These are phyloP conservation scores for Orthosia gracilis DNA, from an alignment of 2,888 invertebrate genomes.

Conservation along the genomic window DNA sequence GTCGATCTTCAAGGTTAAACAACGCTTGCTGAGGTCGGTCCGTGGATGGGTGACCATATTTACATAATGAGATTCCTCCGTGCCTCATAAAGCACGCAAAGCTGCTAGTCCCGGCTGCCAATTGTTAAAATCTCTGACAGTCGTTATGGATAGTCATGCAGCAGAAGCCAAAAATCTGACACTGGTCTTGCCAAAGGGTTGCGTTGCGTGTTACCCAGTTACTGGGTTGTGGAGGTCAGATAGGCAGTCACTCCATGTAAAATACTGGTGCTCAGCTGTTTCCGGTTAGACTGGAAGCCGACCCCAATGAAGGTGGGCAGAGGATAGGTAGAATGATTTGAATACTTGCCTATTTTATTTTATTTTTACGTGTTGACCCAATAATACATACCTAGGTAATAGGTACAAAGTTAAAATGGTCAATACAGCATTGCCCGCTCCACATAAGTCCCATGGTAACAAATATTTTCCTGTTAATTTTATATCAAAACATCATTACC, in stretches of 20 bases:
- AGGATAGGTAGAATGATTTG: too few relatives aligned
- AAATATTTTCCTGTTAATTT: constrained; percentile 34
- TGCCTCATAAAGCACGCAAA: too few relatives aligned
- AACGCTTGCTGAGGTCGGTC: neutral
- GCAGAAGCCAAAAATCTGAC: neutral
- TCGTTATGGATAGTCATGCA: too few relatives aligned
- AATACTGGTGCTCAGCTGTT: too few relatives aligned
- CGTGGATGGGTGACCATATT: neutral
- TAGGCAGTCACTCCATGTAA: too few relatives aligned
- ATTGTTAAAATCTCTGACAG: too few relatives aligned
- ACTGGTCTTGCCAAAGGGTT: neutral
- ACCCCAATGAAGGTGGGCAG: too few relatives aligned
- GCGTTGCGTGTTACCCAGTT: neutral
- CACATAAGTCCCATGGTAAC: constrained; percentile 30
- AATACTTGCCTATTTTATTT: neutral
- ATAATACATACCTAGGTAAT: constrained; percentile 1
- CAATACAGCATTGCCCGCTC: neutral
- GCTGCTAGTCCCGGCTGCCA: too few relatives aligned
- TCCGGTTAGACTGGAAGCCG: too few relatives aligned
- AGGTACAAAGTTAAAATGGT: neutral
- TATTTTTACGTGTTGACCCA: neutral
- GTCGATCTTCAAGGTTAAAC: neutral
- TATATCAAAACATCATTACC: constrained; percentile 14
- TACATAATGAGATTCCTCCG: too few relatives aligned
- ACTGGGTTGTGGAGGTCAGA: neutral